Evolutionary conservation across 1,140 invertebrate genomes (phyloP).

Genomic region (Temnothorax longispinosus): DNA sequence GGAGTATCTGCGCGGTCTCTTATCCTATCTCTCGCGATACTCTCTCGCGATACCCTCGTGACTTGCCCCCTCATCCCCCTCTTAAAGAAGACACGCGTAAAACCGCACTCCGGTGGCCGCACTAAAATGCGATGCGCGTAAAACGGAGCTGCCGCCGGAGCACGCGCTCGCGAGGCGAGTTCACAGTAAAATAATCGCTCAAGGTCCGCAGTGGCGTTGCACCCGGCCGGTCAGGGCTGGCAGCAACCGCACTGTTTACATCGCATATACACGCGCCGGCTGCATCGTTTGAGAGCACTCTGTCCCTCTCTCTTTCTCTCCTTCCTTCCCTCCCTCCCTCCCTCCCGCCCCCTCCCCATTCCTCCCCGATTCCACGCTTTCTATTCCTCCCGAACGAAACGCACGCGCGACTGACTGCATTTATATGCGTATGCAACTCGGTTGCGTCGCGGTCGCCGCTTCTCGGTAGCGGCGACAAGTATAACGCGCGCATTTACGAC

Average conservation of each 20-base stretch:
- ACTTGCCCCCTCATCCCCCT: neutral
- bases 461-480: conserved; percentile 45
- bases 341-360: neutral
- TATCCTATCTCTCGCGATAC: neutral
- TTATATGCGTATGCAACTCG: conserved; percentile 46
- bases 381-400: conserved; percentile 39
- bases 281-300: conserved; percentile 55
- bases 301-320: conserved; percentile 6
- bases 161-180: conserved; percentile 62
- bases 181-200: conserved; percentile 85
- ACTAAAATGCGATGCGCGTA: conserved; percentile 64
- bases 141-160: conserved; percentile 47
- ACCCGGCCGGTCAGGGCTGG: conserved; percentile 80
- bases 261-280: conserved; percentile 69
- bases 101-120: conserved; percentile 14
- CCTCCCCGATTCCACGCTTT: conserved; percentile 1
- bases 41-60: neutral
- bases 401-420: conserved; percentile 17
- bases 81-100: conserved; percentile 6
- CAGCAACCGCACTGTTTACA: conserved; percentile 81
- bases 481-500: conserved; percentile 44
- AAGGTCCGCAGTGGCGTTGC: conserved; percentile 84
- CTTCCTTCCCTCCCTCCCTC: neutral
- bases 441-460: conserved; percentile 32
- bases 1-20: neutral